These are phyloP conservation scores for Drosophila elegans DNA, from an alignment of 1,140 invertebrate species.

Conservation along the genomic window DNA sequence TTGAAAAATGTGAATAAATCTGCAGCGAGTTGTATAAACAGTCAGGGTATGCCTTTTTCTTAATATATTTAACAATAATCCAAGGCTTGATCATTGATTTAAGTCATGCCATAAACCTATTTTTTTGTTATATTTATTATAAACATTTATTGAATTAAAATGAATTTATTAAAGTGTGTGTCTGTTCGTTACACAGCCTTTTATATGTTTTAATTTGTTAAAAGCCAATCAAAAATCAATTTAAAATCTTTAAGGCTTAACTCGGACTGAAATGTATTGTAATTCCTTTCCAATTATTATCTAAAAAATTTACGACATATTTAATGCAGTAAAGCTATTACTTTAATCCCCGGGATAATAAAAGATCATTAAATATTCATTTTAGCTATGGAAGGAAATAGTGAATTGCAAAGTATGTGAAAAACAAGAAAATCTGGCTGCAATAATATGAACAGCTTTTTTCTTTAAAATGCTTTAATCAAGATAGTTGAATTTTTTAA, in stretches of 20 bases:
- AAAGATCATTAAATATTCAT: background rate
- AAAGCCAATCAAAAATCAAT: no score
- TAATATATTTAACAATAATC: background rate
- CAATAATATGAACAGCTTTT: constrained; percentile 18
- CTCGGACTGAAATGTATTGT: no score
- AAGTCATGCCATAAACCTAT: no score
- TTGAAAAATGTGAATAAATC: background rate
- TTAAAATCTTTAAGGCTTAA: no score
- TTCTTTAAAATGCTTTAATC: constrained; percentile 40
- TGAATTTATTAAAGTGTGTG: no score
- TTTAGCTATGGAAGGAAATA: background rate
- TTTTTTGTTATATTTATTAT: no score
- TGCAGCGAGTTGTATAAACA: background rate
- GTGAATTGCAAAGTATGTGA: background rate
- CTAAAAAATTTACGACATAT: no score
- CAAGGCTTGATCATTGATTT: background rate
- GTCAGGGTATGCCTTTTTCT: background rate
- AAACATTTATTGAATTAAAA: no score
- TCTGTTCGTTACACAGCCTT: no score
- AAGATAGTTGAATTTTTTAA: constrained; percentile 55
- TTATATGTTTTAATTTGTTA: no score
- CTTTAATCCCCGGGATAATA: background rate
- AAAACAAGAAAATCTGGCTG: constrained; percentile 13
- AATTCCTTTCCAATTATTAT: no score
- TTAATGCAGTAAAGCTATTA: no score